Base-by-base conservation (phyloP, 2,113 vertebrate species). In the Malaclemys terrapin region DNA sequence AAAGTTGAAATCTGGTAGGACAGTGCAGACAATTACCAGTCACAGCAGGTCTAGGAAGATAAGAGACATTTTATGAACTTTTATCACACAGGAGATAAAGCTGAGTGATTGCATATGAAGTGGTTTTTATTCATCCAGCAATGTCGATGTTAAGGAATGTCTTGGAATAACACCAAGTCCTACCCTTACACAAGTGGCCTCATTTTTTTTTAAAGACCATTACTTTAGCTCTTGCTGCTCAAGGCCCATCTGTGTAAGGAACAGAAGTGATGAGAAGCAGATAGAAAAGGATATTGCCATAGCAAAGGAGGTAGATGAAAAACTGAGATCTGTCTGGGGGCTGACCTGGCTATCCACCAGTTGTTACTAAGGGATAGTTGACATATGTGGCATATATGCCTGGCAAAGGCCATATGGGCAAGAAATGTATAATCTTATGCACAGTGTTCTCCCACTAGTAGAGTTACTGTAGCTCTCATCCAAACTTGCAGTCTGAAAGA, bases 361-460 rank as follows among this genome's bases (percentile, higher is more conserved):
- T n/a, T 83, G 53, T 1, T 88, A 53, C 81, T 38, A 2, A 57
- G 65, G 49, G 57, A 8, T 88, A 88, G 94, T 53, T n/a, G 85
- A 78, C 78, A 89, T 42, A 25, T 25, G 79, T 59, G 78, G 53
- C 76, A 38, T 56, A 62, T 80, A 80, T 87, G 85, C 24, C 42
- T 53, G 24, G 10, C 42, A 93, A 87, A 89, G 78, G 56, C 72
- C 90, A 91, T 80, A 92, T 69, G 89, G 82, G 65, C 81, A 89
- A 72, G 65, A 90, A 38, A 82, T 4, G 38, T 25, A 7, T 3
- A 2, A 95, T 76, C 50, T 59, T 19, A 1, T 76, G n/a, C 35
- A 57, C 22, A 20, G 80, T 90, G 42, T 16, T 3, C 2, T 92
- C 89, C n/a, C 75, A 88, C 80, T 76, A 88, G 89, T 93, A 85